Evolutionary conservation across 2,113 vertebrate species (phyloP).

Genomic region (Grus americana): DNA sequence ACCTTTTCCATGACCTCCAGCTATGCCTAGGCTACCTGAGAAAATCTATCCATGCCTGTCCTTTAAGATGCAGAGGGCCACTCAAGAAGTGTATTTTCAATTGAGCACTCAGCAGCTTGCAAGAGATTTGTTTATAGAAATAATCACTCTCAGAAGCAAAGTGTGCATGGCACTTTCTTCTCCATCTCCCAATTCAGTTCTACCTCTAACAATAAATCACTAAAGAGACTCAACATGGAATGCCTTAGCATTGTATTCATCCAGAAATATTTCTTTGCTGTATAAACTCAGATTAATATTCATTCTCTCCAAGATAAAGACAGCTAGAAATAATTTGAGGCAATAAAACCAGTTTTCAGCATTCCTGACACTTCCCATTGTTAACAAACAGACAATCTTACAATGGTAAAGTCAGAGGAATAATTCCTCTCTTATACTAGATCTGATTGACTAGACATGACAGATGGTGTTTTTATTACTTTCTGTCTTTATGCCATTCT

Average conservation of each 20-base stretch:
- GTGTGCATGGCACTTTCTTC: background rate
- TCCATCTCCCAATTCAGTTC: background rate
- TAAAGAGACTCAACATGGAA: background rate
- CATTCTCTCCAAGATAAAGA: conserved; percentile 38
- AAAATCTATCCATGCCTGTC: background rate
- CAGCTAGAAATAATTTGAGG: conserved; percentile 46
- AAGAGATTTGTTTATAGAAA: conserved; percentile 15
- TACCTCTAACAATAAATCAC: conserved; percentile 30
- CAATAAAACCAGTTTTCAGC: conserved; percentile 40
- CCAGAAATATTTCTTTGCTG: conserved; percentile 1
- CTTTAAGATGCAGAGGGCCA: background rate
- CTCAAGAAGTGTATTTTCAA: background rate
- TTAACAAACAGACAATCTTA: conserved; percentile 46
- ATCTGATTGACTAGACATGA: conserved; percentile 58
- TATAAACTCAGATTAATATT: conserved; percentile 36
- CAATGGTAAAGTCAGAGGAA: conserved; percentile 34
- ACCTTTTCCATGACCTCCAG: background rate
- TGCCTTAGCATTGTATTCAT: background rate
- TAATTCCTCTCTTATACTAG: conserved; percentile 30
- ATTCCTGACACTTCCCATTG: conserved; percentile 50
- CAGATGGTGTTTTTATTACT: conserved; percentile 61
- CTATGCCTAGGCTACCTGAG: background rate
- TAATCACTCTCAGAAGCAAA: conserved; percentile 9
- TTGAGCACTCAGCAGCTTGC: background rate
- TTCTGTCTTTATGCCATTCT: background rate